Evolutionary conservation across 2,888 invertebrate genomes (phyloP).

Genomic region (Choreutis nemorana): DNA sequence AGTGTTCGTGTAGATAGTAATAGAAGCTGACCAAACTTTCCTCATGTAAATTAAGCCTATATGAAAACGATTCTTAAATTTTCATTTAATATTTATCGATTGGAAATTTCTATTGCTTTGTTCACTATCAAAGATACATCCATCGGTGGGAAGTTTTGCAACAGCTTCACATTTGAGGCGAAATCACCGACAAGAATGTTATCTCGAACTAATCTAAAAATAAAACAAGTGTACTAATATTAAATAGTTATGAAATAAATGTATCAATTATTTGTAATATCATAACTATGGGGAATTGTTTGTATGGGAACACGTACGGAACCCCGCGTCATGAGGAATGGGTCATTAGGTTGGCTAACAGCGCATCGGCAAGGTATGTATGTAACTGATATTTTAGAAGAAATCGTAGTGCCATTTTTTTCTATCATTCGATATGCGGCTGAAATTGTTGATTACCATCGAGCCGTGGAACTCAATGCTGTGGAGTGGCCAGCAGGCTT

Average conservation of each 20-base stretch:
- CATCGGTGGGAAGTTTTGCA: constrained; percentile 92
- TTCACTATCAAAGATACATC: constrained; percentile 86
- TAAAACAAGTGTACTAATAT: constrained; percentile 8
- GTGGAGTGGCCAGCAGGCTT: too few species aligned
- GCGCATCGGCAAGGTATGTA: too few species aligned
- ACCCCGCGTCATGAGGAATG: background rate
- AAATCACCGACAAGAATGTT: constrained; percentile 89
- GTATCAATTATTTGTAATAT: too few species aligned
- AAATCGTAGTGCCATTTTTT: too few species aligned
- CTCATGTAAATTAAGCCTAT: constrained; percentile 30
- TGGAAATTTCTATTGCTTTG: constrained; percentile 75
- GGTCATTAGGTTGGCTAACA: too few species aligned
- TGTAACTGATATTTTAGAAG: too few species aligned
- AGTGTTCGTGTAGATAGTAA: too few species aligned
- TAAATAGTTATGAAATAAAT: constrained; percentile 3
- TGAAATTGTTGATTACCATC: too few species aligned
- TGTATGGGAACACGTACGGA: background rate
- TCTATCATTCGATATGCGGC: too few species aligned
- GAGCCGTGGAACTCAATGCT: too few species aligned
- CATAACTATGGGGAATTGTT: too few species aligned
- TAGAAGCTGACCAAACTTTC: too few species aligned
- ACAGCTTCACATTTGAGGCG: constrained; percentile 89
- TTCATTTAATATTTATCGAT: constrained; percentile 15
- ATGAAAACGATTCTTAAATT: constrained; percentile 20
- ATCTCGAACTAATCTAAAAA: constrained; percentile 78